Evolutionary conservation across 30 jellyfish, hydroid and myxozoan genomes (phyloP).

Genomic region (Aurelia coerulea): DNA sequence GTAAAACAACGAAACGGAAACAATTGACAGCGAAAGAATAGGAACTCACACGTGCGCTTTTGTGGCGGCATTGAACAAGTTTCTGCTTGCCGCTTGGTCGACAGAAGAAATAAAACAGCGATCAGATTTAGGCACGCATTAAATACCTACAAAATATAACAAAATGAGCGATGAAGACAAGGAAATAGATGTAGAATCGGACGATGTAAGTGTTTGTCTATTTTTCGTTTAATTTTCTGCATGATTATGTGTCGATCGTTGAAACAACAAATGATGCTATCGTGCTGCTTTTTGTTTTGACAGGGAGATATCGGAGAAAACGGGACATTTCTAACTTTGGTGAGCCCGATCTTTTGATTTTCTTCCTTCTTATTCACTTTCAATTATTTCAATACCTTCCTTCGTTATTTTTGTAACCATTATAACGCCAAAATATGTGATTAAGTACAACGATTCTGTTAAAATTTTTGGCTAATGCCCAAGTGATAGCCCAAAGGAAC

Average conservation of each 20-base stretch:
- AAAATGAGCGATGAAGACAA: slow-evolving; percentile 97
- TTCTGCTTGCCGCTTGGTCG: slow-evolving; percentile 36
- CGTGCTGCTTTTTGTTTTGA: slow-evolving; percentile 68
- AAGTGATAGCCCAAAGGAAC: background rate
- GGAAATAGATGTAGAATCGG: slow-evolving; percentile 97
- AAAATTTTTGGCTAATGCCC: background rate
- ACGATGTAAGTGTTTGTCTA: slow-evolving; percentile 79
- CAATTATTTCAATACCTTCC: too few relatives aligned
- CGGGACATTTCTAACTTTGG: slow-evolving; percentile 78
- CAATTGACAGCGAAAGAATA: slow-evolving; percentile 60
- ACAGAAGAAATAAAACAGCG: slow-evolving; percentile 66
- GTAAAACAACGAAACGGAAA: slow-evolving; percentile 51
- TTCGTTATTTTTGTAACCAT: too few relatives aligned
- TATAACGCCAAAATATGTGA: too few relatives aligned
- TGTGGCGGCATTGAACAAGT: slow-evolving; percentile 79
- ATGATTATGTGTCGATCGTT: slow-evolving; percentile 26
- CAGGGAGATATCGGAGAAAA: slow-evolving; percentile 84
- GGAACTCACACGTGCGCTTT: slow-evolving; percentile 78
- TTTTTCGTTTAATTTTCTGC: background rate
- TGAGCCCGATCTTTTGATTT: slow-evolving; percentile 45
- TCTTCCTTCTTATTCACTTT: background rate
- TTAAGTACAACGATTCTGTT: too few relatives aligned
- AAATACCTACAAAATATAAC: too few relatives aligned
- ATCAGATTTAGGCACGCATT: slow-evolving; percentile 70
- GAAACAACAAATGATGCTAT: slow-evolving; percentile 37